A percentile compares a stretch with the other conserved stretches of the same genome.
phyloP scores from a whole-genome alignment of 2,888 invertebrate genomes.

The Sinohyriopsis cumingii region DNA sequence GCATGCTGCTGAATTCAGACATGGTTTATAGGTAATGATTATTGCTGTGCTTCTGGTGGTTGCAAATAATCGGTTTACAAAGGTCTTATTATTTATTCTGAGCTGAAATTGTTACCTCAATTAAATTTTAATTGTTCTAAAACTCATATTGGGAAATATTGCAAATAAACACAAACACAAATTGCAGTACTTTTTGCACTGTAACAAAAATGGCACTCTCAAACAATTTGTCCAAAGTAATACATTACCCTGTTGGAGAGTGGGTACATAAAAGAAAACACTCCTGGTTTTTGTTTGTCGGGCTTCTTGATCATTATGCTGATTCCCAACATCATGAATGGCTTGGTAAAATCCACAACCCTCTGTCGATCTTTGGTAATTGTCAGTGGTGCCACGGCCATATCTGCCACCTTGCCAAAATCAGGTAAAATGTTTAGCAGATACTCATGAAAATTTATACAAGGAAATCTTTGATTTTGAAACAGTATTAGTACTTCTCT shows the following conservation, averaged over 20 bases:
- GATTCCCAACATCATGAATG: conserved; percentile 96
- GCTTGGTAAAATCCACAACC: conserved; percentile 97
- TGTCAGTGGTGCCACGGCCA: conserved; percentile 95
- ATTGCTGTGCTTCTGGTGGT: too few species aligned
- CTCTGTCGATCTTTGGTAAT: conserved; percentile 93
- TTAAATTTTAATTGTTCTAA: too few species aligned
- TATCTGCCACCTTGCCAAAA: conserved; percentile 83
- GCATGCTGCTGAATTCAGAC: too few species aligned
- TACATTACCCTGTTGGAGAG: conserved; percentile 78
- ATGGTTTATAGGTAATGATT: too few species aligned
- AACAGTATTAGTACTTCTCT: not conserved
- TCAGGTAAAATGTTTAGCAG: not conserved
- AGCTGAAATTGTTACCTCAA: too few species aligned
- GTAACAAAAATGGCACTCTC: too few species aligned
- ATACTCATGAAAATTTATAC: not conserved
- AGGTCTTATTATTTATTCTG: too few species aligned
- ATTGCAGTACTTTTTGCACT: too few species aligned
- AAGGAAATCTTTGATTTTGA: not conserved
- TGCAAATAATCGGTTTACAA: too few species aligned
- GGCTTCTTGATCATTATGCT: conserved; percentile 96
- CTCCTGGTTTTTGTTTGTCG: conserved; percentile 93
- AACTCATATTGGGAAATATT: too few species aligned
- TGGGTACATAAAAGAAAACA: conserved; percentile 98
- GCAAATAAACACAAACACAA: too few species aligned
- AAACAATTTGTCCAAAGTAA: not conserved